Evolutionary conservation across 2,797 vertebrate genomes (phyloP).

Genomic region (Euthynnus affinis): DNA sequence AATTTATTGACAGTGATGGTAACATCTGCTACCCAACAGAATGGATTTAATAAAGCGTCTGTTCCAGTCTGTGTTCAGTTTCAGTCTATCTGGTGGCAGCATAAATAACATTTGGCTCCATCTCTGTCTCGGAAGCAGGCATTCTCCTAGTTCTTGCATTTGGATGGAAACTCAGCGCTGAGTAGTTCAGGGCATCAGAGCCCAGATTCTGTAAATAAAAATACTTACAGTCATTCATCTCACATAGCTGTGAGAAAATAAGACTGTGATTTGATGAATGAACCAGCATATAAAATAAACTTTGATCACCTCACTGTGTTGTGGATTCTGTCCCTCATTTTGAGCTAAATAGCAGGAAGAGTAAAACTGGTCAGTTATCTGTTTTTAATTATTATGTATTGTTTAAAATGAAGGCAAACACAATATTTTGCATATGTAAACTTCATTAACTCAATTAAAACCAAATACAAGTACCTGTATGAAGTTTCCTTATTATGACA

Average conservation of each 20-base stretch:
- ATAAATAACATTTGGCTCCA: conserved; percentile 22
- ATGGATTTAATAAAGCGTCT: not conserved
- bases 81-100: conserved; percentile 41
- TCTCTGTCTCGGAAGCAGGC: not conserved
- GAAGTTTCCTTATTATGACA: conserved; percentile 9
- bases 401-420: not conserved
- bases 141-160: not conserved
- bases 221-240: not conserved
- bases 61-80: conserved; percentile 1
- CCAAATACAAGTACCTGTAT: conserved; percentile 5
- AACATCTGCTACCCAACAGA: not conserved
- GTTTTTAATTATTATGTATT: no score
- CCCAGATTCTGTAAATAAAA: not conserved
- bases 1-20: not conserved
- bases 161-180: conserved; percentile 32
- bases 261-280: no score
- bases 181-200: conserved; percentile 22
- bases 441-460: not conserved
- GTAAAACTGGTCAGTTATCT: no score
- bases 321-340: not conserved
- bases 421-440: not conserved
- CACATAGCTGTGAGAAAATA: no score
- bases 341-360: not conserved
- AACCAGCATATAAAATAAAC: not conserved
- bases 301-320: not conserved